A percentile compares a stretch with the other conserved stretches of the same genome.
Evolutionary conservation across 2,797 vertebrate species (phyloP).

Genomic region (Etheostoma nigrum): DNA sequence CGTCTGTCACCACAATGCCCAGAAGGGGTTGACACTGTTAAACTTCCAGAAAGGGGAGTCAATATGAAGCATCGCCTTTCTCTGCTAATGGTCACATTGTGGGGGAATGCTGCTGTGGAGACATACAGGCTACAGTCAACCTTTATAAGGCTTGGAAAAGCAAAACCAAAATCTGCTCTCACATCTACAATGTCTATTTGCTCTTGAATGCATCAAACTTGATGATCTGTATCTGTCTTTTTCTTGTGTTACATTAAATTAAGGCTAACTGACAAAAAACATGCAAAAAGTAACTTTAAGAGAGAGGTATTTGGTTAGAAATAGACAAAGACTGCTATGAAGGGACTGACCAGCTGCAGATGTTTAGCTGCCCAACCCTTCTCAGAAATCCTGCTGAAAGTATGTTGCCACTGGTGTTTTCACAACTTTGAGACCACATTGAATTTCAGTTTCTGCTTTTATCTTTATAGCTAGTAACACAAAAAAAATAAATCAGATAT

Average conservation of each 20-base stretch:
- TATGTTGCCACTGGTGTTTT: slow-evolving; percentile 20
- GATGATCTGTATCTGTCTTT: not conserved
- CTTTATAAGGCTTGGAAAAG: not conserved
- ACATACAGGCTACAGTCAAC: not conserved
- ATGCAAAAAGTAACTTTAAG: not conserved
- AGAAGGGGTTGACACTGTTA: slow-evolving; percentile 12
- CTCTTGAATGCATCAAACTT: not conserved
- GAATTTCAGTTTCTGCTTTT: not conserved
- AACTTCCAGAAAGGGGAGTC: slow-evolving; percentile 24
- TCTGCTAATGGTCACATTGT: slow-evolving; percentile 2
- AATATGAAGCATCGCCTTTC: slow-evolving; percentile 18
- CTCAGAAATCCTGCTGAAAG: slow-evolving; percentile 44
- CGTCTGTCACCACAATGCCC: slow-evolving; percentile 50
- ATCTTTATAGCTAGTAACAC: not conserved
- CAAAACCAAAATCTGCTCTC: not conserved
- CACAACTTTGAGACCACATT: slow-evolving; percentile 21
- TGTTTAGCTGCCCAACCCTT: slow-evolving; percentile 52
- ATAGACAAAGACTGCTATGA: slow-evolving; percentile 20
- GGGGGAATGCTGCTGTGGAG: slow-evolving; percentile 13
- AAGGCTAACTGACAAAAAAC: not conserved
- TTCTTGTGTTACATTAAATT: not conserved
- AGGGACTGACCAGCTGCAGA: slow-evolving; percentile 50
- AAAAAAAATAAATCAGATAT: not conserved
- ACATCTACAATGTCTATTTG: not conserved
- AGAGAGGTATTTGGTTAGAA: not conserved